These are phyloP conservation scores for Teleopsis dalmanni DNA, from an alignment of 1,140 invertebrate species.

Conservation along the genomic window DNA sequence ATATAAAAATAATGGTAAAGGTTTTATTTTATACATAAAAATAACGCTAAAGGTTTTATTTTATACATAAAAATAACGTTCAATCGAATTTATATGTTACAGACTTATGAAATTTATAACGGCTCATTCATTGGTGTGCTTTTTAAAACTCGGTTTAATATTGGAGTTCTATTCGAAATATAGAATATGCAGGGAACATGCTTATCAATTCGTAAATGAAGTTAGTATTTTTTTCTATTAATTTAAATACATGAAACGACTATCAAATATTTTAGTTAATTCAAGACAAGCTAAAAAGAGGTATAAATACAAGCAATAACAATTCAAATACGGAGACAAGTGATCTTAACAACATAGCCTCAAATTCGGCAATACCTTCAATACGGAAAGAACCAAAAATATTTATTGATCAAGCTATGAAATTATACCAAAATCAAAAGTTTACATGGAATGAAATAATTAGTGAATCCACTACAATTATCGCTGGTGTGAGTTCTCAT, in stretches of 20 bases:
- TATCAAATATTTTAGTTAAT: neutral
- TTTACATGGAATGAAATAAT: conserved; percentile 3
- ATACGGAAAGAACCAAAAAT: conserved; percentile 1
- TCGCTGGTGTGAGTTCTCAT: conserved; percentile 4
- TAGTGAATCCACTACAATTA: conserved; percentile 7
- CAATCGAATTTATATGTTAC: no score
- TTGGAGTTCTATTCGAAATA: no score
- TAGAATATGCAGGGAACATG: no score
- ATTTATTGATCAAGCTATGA: conserved; percentile 3
- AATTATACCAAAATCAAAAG: conserved; percentile 5
- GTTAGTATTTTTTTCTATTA: no score
- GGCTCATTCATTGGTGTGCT: neutral
- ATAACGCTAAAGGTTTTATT: neutral
- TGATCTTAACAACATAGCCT: neutral
- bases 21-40: neutral
- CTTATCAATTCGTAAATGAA: neutral
- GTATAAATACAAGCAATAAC: neutral
- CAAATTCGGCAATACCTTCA: neutral
- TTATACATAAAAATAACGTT: neutral
- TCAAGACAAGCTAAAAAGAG: neutral
- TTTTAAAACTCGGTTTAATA: neutral
- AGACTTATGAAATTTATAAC: no score
- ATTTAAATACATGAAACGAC: neutral
- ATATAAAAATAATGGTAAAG: neutral
- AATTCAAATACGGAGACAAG: neutral